Conservation (phyloP, 2,888 invertebrate species). For the Thymelicus lineola region DNA sequence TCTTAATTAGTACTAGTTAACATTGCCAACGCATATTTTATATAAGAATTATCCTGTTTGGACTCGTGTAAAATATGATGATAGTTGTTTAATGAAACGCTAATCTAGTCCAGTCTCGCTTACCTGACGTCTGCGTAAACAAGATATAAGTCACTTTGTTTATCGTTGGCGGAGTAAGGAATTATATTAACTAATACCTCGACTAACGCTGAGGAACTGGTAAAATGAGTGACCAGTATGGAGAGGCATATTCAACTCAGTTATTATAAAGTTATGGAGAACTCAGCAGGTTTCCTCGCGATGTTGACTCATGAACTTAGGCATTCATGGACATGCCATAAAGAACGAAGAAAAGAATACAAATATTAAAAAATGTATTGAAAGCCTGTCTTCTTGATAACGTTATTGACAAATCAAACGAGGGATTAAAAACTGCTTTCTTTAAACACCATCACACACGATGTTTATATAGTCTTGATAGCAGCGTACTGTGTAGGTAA, state of each 20-base stretch:
- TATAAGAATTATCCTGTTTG: constrained; percentile 30
- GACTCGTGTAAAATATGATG: constrained; percentile 21
- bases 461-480: too few relatives aligned
- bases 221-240: too few relatives aligned
- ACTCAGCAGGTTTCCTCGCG: too few relatives aligned
- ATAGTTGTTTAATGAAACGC: constrained; percentile 20
- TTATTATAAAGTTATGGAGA: too few relatives aligned
- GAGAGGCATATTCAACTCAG: too few relatives aligned
- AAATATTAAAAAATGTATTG: too few relatives aligned
- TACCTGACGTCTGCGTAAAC: constrained; percentile 17
- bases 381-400: too few relatives aligned
- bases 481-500: neutral
- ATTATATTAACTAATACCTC: constrained; percentile 1
- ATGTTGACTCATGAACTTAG: too few relatives aligned
- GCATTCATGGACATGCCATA: too few relatives aligned
- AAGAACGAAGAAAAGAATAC: too few relatives aligned
- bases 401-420: too few relatives aligned
- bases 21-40: constrained; percentile 25
- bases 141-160: constrained; percentile 14
- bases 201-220: too few relatives aligned
- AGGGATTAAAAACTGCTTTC: neutral
- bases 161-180: neutral
- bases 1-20: constrained; percentile 16
- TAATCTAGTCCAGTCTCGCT: constrained; percentile 20
- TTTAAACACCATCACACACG: neutral